Conservation (phyloP, 2,888 invertebrate genomes). For the Sarcophaga subvicina region DNA sequence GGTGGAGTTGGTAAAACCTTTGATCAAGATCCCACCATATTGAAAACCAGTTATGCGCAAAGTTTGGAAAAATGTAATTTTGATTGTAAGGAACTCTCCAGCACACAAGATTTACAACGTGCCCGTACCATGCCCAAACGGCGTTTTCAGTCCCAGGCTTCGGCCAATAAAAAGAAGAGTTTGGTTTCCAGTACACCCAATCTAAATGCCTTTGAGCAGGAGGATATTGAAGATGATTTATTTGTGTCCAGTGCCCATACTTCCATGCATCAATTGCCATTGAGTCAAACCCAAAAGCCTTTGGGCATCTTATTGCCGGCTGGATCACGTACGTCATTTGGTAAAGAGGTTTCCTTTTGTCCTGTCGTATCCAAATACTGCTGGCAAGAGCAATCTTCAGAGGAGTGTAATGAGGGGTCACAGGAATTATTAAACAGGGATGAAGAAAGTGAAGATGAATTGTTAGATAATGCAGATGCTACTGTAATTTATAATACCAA, state of each 20-base stretch:
- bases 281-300: slow-evolving; percentile 80
- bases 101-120: slow-evolving; percentile 58
- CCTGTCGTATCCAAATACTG: slow-evolving; percentile 91
- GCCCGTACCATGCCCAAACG: slow-evolving; percentile 74
- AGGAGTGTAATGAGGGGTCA: slow-evolving; percentile 74
- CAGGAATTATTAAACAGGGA: slow-evolving; percentile 5
- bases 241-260: slow-evolving; percentile 85
- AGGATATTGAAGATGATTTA: slow-evolving; percentile 82
- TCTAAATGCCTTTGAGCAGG: slow-evolving; percentile 81
- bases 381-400: slow-evolving; percentile 87
- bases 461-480: slow-evolving; percentile 76
- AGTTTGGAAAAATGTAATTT: slow-evolving; percentile 81
- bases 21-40: slow-evolving; percentile 81
- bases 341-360: slow-evolving; percentile 89
- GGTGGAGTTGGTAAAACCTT: slow-evolving; percentile 75
- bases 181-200: slow-evolving; percentile 85
- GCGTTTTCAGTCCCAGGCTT: slow-evolving; percentile 76
- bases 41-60: slow-evolving; percentile 80
- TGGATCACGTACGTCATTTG: slow-evolving; percentile 79
- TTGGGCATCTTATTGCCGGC: slow-evolving; percentile 79
- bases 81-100: slow-evolving; percentile 73
- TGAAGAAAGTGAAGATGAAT: slow-evolving; percentile 71
- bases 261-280: slow-evolving; percentile 83
- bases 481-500: slow-evolving; percentile 77
- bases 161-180: slow-evolving; percentile 75